Conservation (phyloP, 2,113 vertebrate genomes). For the Corythoichthys intestinalis region DNA sequence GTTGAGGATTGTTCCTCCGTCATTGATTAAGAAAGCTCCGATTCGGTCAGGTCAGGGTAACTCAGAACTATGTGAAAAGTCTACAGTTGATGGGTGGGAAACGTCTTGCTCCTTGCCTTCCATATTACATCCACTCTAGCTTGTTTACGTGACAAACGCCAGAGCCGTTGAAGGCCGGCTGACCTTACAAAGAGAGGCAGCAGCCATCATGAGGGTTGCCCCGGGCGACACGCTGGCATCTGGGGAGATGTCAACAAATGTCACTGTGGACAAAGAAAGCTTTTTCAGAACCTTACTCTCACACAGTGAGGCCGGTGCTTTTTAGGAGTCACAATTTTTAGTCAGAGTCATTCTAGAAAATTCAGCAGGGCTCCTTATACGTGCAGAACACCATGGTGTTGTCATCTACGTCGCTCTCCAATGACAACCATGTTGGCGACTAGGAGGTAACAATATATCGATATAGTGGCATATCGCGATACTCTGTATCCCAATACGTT, state of each 20-base stretch:
- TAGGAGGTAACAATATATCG: no score
- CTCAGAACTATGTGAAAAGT: not conserved
- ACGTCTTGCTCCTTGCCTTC: not conserved
- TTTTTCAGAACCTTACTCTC: conserved; percentile 38
- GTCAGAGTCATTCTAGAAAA: conserved; percentile 12
- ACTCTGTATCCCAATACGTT: no score
- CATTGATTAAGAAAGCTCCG: conserved; percentile 9
- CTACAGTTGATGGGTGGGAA: not conserved
- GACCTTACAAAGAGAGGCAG: conserved; percentile 52
- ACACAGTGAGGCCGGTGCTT: conserved; percentile 23
- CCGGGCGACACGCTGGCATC: conserved; percentile 54
- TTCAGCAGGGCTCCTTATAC: conserved; percentile 17
- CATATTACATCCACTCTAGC: not conserved
- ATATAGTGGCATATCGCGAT: no score
- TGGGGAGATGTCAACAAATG: conserved; percentile 57
- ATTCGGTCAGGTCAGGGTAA: not conserved
- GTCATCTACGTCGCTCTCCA: not conserved
- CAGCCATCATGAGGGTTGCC: conserved; percentile 55
- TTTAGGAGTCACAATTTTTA: conserved; percentile 28
- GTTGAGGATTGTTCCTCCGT: conserved; percentile 34
- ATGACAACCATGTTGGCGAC: not conserved
- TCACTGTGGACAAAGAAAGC: conserved; percentile 34
- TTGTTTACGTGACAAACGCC: conserved; percentile 61
- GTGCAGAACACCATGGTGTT: not conserved
- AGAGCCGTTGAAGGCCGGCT: conserved; percentile 58